Evolutionary conservation across 53 echinoderm and acorn worm genomes (phyloP), one percentile per base, ranked within the genome.

Genomic region (Paelopatides confundens): DNA sequence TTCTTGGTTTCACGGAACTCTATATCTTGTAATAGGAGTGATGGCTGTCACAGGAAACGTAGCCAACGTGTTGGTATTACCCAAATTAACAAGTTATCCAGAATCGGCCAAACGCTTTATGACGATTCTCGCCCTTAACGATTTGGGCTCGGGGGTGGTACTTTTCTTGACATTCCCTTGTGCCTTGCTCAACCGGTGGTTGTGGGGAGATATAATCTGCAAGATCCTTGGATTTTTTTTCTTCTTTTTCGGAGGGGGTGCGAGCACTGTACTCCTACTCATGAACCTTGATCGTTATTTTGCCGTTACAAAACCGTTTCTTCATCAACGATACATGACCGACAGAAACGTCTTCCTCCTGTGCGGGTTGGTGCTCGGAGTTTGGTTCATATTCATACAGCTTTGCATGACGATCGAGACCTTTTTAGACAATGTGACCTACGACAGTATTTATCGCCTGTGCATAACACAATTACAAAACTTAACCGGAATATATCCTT

Each of bases 381-480:
- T 30, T 24, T 83, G 84, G 84, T 64, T 83, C 21, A 40, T 83
- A 21, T 65, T 83, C 65, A 83, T 65, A 1, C 63, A 64, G 65
- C 84, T 83, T 3, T 83, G 65, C 65, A 64, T 65, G 65, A 83
- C 63, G 0, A 83, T 64, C 2, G 39, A 83, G 15, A 23, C 63
- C 0, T 83, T 83, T 36, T 33, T 83, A 23, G 84, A 83, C 31
- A 83, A 83, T 28, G 65, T 83, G 3, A 23, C 4, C 5, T 83
- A 63, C 24, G 38, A 38, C 35, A 17, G 10, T 14, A 65, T 83
- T 33, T 83, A 83, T 26, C 27, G 84, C 6, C 63, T 64, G 9
- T 83, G 84, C 34, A 83, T 83, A 62, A 83, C 84, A 15, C 63
- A 64, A 28, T 37, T 83, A 0, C 63, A 39, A 65, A 83, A 83